These are phyloP conservation scores for Cloeon dipterum DNA, from an alignment of 2,888 invertebrate species.

Conservation along the genomic window DNA sequence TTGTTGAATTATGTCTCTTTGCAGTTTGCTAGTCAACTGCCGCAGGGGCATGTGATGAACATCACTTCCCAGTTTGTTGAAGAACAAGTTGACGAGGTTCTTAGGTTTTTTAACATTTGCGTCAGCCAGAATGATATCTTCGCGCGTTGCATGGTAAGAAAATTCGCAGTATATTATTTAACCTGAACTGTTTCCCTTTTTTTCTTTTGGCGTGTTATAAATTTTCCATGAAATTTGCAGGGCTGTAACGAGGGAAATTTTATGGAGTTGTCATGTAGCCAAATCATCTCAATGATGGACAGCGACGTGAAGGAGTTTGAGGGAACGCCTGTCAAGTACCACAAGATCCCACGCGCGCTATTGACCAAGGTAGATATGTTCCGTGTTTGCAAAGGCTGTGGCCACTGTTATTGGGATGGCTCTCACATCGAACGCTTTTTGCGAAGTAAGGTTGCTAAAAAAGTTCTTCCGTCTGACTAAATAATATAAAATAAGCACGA, in stretches of 20 bases:
- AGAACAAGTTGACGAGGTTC: conserved; percentile 40
- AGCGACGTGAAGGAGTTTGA: conserved; percentile 9
- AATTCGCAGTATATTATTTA: no score
- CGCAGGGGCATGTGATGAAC: conserved; percentile 18
- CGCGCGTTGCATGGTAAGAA: conserved; percentile 42
- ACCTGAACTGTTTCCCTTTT: not conserved
- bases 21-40: conserved; percentile 12
- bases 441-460: not conserved
- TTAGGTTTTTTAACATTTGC: conserved; percentile 37
- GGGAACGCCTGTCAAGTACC: conserved; percentile 14
- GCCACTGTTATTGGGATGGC: conserved; percentile 51
- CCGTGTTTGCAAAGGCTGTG: conserved; percentile 47
- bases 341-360: conserved; percentile 22
- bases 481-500: no score
- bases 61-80: conserved; percentile 25
- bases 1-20: conserved; percentile 6
- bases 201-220: not conserved
- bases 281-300: conserved; percentile 18
- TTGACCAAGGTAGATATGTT: conserved; percentile 26
- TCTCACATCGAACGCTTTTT: conserved; percentile 17
- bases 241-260: conserved; percentile 26
- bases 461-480: no score
- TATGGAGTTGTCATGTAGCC: conserved; percentile 14
- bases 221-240: no score
- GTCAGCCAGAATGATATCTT: conserved; percentile 40